Percentiles rank a stretch among this genome's conserved stretches.
phyloP scores from a whole-genome alignment of 2,797 vertebrate genomes.

The Austrolebias charrua region DNA sequence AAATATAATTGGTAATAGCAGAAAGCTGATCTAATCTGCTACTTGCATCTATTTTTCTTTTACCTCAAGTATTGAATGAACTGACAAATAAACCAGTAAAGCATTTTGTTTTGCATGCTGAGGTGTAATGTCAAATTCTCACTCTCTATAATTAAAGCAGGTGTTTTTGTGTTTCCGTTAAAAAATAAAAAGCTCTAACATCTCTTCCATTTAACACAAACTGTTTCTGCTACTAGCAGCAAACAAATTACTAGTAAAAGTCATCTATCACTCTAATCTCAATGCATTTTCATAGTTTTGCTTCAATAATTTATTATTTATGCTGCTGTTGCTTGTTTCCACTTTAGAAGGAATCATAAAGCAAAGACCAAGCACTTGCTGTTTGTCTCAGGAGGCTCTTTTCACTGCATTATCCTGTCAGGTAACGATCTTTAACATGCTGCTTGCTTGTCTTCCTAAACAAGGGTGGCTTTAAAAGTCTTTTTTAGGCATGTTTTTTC shows the following conservation, averaged over 20 bases:
- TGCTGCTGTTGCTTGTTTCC: slow-evolving; percentile 38
- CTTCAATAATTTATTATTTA: slow-evolving; percentile 55
- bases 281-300: slow-evolving; percentile 33
- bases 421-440: slow-evolving; percentile 43
- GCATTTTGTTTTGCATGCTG: neutral
- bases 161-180: neutral
- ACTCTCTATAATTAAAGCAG: neutral
- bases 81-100: neutral
- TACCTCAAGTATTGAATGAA: neutral
- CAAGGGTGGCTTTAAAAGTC: slow-evolving; percentile 8
- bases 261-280: slow-evolving; percentile 21
- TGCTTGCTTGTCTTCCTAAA: slow-evolving; percentile 17
- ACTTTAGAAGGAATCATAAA: slow-evolving; percentile 26
- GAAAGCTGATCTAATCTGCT: neutral
- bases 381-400: slow-evolving; percentile 38
- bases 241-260: slow-evolving; percentile 8
- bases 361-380: slow-evolving; percentile 39
- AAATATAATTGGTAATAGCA: neutral
- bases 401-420: slow-evolving; percentile 31
- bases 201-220: slow-evolving; percentile 4
- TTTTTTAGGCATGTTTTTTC: slow-evolving; percentile 32
- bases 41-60: neutral
- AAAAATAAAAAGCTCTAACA: slow-evolving; percentile 5
- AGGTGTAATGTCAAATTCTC: neutral
- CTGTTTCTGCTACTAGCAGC: neutral